A percentile compares a stretch with the other conserved stretches of the same genome.
These are phyloP conservation scores for Galemys pyrenaicus DNA, from an alignment of 2,113 vertebrate genomes.

Conservation along the genomic window DNA sequence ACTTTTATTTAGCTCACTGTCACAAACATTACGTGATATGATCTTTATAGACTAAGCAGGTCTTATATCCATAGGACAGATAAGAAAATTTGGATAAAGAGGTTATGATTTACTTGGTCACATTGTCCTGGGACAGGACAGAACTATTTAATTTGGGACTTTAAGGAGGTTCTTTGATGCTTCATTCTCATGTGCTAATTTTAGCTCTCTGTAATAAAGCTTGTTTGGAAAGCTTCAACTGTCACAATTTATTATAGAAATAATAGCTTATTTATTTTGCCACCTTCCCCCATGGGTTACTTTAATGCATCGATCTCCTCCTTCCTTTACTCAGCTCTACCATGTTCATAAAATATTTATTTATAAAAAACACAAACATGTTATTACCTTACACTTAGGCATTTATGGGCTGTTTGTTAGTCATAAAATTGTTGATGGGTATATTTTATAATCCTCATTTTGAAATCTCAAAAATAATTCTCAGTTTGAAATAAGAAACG, in stretches of 20 bases:
- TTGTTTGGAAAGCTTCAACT: slow-evolving; percentile 36
- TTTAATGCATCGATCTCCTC: neutral
- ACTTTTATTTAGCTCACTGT: neutral
- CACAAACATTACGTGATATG: neutral
- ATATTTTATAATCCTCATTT: slow-evolving; percentile 1
- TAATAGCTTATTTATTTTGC: neutral
- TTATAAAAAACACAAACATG: neutral
- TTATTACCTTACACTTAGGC: neutral
- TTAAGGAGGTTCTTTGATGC: neutral
- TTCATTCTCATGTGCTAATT: neutral
- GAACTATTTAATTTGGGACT: neutral
- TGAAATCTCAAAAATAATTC: no score
- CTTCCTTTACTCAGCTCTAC: neutral
- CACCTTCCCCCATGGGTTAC: neutral
- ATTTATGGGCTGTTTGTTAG: neutral
- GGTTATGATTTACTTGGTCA: neutral
- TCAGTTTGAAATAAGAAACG: neutral
- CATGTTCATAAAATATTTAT: neutral
- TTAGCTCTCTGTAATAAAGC: neutral
- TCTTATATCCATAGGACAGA: neutral
- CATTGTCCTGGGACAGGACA: neutral
- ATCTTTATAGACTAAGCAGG: neutral
- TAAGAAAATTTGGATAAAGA: neutral
- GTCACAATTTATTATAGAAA: slow-evolving; percentile 17
- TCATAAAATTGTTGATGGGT: neutral